Evolutionary conservation across 1,140 invertebrate species (phyloP), one percentile per base, ranked within the genome.

Genomic region (Metopolophium dirhodum): DNA sequence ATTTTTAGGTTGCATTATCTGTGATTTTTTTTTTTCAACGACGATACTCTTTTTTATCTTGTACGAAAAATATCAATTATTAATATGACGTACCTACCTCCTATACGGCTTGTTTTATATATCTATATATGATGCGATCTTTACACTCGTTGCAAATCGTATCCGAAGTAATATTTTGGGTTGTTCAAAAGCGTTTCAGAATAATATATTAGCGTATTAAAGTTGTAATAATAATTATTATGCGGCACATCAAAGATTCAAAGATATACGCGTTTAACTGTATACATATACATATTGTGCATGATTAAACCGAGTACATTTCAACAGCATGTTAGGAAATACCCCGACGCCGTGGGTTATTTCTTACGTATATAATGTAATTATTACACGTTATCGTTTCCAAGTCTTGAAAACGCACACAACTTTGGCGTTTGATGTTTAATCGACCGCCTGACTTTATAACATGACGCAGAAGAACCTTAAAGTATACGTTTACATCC

Each of bases 351-450:
- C 51, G 22, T 57, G 7, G 35, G 88, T 57, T 37, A 57, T 57
- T 89, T 23, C 49, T 57, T 54, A 89, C 35, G 51, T 57, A 57
- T 14, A 57, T 26, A 23, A 22, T 54, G n/a, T 47, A 47, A 49
- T 35, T 87, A 88, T 49, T 49, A 9, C 18, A 35, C n/a, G 49
- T 54, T 47, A 54, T 89, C 26, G 88, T 89, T 89, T 23, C 51
- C 8, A 54, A 54, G 49, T 37, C 49, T 37, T 22, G 83, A 37
- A 26, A 41, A 57, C 35, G 49, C 87, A 23, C 6, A n/a, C 11
- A 89, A 88, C 86, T 88, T 88, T 57, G 49, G 88, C 51, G 22
- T 89, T 89, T 89, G 88, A 89, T 57, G 88, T 89, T 89, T 57
- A 89, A 89, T 89, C 88, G 88, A 89, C 51, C 37, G 51, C 37